These are phyloP conservation scores for Umimayanthus kanabou DNA, from an alignment of 92 coral and sea anemone species.

Conservation along the genomic window DNA sequence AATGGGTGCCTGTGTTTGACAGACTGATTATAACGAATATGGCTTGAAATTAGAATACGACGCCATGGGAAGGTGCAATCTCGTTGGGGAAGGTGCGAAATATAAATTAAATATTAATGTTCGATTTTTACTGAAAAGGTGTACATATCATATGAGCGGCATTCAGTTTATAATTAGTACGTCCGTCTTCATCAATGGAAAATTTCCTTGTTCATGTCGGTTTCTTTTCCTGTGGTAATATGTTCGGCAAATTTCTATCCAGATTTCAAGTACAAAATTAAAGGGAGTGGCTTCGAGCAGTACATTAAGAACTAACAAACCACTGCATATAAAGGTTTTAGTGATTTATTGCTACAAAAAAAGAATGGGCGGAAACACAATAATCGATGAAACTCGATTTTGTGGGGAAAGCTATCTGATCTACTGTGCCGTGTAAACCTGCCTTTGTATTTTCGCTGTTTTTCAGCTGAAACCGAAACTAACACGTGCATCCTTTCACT, in stretches of 20 bases:
- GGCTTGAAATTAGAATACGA: background rate
- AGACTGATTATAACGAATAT: background rate
- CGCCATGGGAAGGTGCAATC: background rate
- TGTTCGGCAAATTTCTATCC: background rate
- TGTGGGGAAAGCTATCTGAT: background rate
- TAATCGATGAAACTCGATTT: background rate
- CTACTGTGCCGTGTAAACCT: background rate
- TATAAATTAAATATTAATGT: background rate
- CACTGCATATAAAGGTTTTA: background rate
- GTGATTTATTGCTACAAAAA: constrained; percentile 7
- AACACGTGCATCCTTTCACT: too few relatives aligned
- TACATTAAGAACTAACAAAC: background rate
- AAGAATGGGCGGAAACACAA: constrained; percentile 21
- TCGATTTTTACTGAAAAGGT: background rate
- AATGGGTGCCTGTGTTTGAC: background rate
- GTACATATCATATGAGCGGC: constrained; percentile 9
- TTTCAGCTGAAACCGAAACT: too few relatives aligned
- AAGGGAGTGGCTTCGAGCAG: background rate
- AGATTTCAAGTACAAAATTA: background rate
- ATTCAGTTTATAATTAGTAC: background rate
- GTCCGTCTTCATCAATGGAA: constrained; percentile 7
- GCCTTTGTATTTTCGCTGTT: background rate
- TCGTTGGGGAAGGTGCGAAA: background rate
- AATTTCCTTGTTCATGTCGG: background rate
- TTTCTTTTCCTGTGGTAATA: background rate